Base-by-base conservation (phyloP, 2,797 vertebrate species). In the Lacerta bilineata region DNA sequence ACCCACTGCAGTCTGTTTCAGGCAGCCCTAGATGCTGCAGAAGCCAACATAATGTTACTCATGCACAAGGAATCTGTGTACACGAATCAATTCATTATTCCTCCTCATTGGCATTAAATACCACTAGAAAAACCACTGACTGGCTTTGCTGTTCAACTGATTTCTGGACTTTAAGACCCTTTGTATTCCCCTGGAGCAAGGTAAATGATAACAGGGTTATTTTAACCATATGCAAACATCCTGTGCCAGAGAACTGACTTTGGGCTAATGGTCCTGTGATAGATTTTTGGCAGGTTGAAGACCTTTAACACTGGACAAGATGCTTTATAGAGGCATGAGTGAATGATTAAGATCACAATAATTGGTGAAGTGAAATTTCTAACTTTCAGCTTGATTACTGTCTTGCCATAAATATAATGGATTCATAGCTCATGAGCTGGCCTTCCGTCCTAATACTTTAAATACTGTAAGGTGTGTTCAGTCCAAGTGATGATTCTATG, bases 11-110 rank as follows among this genome's bases (percentile, higher is more conserved):
- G 50, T 39, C 61, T 75, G 8, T 68, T 68, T 79, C 33, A 89
- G 78, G 17, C 39, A 0, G 4, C 0, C 0, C 0, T 2, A 15
- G 15, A 50, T 5, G 89, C 59, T 8, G 74, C 0, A 36, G 27
- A 1, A 84, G 10, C n/a, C 17, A 72, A 50, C 8, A 74, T 20
- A 8, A 80, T 11, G 25, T 68, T 11, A 41, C 41, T 66, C 43
- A 18, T 36, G 10, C 43, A 59, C 68, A 71, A 11, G 20, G 55
- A 66, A 71, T 41, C 18, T 41, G 78, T 41, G 33, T 23, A 15
- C 13, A 50, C 5, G 2, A 50, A 29, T 55, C 41, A 46, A 69
- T 4, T 72, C 68, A 82, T 59, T 8, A 55, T 83, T 77, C 39
- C 18, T 83, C 33, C 39, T 50, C 10, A 74, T 66, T 29, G 18